Conservation (phyloP, 2,113 vertebrate genomes). For the Tyto alba region DNA sequence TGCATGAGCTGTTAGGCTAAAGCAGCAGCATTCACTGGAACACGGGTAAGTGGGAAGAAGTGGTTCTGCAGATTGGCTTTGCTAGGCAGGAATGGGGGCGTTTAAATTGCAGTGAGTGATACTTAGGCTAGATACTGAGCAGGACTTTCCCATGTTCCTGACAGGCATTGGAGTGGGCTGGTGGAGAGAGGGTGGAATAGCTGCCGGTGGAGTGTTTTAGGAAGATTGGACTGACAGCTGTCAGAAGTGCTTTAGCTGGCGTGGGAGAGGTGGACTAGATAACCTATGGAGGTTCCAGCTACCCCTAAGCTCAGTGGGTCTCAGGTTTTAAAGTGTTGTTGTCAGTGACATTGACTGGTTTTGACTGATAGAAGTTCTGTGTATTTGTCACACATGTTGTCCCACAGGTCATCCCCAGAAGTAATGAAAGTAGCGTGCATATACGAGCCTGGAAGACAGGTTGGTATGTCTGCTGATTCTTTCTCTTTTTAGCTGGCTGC, state of each 20-base stretch:
- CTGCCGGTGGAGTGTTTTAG: background rate
- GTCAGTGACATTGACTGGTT: background rate
- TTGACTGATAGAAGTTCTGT: background rate
- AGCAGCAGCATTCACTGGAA: background rate
- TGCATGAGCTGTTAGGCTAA: background rate
- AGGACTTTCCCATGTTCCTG: background rate
- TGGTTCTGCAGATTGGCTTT: background rate
- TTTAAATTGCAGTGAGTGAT: background rate
- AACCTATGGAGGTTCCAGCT: background rate
- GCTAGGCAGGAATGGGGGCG: background rate
- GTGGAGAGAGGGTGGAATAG: background rate
- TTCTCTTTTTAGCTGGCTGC: constrained; percentile 78
- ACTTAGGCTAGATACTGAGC: background rate
- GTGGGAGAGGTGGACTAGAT: background rate
- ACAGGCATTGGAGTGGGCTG: background rate
- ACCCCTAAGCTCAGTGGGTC: background rate
- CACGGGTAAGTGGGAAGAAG: background rate
- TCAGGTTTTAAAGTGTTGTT: background rate
- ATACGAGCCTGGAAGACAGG: background rate
- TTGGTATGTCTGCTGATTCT: background rate
- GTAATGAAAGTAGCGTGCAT: background rate
- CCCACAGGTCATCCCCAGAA: background rate
- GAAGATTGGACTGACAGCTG: background rate
- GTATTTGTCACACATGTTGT: background rate
- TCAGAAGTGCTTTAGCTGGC: background rate